A percentile compares a stretch with the other conserved stretches of the same genome.
Conservation (phyloP, 2,888 invertebrate genomes). For the Drosophila yooni region DNA sequence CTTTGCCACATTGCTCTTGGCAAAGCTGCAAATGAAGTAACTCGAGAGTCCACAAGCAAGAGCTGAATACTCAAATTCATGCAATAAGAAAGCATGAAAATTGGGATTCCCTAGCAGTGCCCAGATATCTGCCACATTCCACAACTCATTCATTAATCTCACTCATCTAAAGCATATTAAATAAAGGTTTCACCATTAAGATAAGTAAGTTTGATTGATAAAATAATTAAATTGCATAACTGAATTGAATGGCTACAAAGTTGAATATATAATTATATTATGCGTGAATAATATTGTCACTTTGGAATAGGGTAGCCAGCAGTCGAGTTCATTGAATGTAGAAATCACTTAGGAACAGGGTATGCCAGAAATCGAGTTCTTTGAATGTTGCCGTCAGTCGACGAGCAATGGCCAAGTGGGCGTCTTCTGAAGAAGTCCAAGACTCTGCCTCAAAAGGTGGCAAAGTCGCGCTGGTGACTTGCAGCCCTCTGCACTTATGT, state of each 20-base stretch:
- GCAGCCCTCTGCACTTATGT: slow-evolving; percentile 27
- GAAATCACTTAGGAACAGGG: slow-evolving; percentile 3
- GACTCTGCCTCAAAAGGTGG: slow-evolving; percentile 55
- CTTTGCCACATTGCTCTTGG: slow-evolving; percentile 45
- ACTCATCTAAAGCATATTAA: neutral
- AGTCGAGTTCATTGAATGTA: neutral
- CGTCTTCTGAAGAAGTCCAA: slow-evolving; percentile 47
- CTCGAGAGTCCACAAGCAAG: slow-evolving; percentile 18
- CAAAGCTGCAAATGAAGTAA: slow-evolving; percentile 43
- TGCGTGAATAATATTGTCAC: neutral
- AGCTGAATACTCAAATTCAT: slow-evolving; percentile 7
- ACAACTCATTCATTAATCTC: neutral
- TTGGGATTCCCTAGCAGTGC: slow-evolving; percentile 34
- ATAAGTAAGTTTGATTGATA: neutral
- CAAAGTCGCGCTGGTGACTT: slow-evolving; percentile 44
- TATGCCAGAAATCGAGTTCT: neutral
- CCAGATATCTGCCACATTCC: neutral
- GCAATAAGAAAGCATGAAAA: slow-evolving; percentile 10
- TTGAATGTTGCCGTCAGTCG: neutral
- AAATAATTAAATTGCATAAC: neutral
- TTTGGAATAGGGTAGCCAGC: neutral
- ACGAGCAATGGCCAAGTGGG: slow-evolving; percentile 13
- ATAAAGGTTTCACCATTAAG: too few species aligned
- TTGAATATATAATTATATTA: neutral
- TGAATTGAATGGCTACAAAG: neutral